These are phyloP conservation scores for Cyclina sinensis DNA, from an alignment of 1,140 invertebrate species.

Conservation along the genomic window DNA sequence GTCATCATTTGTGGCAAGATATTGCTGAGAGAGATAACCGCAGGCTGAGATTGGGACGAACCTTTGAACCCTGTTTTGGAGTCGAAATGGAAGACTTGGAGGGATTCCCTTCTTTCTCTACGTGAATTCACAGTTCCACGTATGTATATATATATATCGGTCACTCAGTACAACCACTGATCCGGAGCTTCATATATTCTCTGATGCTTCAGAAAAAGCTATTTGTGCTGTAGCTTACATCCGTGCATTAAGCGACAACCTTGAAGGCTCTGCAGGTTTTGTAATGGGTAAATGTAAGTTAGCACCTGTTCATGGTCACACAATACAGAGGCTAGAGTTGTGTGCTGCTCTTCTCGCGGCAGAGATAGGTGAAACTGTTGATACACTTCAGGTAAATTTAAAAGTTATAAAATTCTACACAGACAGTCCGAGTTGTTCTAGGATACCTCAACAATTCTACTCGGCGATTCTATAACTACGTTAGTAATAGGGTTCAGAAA, in stretches of 20 bases:
- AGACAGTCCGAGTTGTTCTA: constrained; percentile 32
- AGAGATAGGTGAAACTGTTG: constrained; percentile 17
- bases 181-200: constrained; percentile 61
- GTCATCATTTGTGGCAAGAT: too few species aligned
- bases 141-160: too few species aligned
- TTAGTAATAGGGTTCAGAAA: constrained; percentile 26
- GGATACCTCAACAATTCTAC: constrained; percentile 47
- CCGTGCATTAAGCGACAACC: background rate
- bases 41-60: too few species aligned
- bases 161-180: too few species aligned
- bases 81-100: too few species aligned
- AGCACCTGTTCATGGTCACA: constrained; percentile 53
- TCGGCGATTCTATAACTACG: constrained; percentile 45
- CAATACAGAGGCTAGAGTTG: constrained; percentile 42
- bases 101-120: too few species aligned
- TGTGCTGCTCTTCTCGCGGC: constrained; percentile 42
- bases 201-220: constrained; percentile 65
- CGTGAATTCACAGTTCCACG: too few species aligned
- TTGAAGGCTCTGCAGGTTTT: background rate
- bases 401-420: constrained; percentile 12
- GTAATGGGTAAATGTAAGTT: constrained; percentile 66
- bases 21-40: too few species aligned
- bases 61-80: too few species aligned
- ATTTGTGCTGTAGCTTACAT: constrained; percentile 52
- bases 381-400: constrained; percentile 3